These are phyloP conservation scores for Malacoctenus gilli DNA, from an alignment of 2,797 vertebrate genomes.

Conservation along the genomic window DNA sequence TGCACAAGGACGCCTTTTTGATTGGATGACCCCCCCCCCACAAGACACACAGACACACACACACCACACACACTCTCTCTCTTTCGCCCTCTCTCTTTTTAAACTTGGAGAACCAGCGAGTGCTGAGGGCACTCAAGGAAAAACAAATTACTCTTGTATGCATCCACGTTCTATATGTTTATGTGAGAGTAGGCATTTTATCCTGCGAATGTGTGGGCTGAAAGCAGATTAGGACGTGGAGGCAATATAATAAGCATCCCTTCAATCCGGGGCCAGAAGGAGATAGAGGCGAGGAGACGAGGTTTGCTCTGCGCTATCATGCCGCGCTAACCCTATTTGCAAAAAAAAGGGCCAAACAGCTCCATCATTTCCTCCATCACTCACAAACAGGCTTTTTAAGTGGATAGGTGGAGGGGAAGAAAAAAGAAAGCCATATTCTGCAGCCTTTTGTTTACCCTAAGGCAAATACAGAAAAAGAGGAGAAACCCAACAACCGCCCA, in stretches of 20 bases:
- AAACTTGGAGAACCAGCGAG: slow-evolving; percentile 14
- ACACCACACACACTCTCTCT: too few relatives aligned
- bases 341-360: slow-evolving; percentile 14
- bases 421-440: slow-evolving; percentile 26
- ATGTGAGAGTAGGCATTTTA: slow-evolving; percentile 11
- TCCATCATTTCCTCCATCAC: slow-evolving; percentile 37
- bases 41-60: too few relatives aligned
- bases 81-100: slow-evolving; percentile 11
- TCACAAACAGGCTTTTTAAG: slow-evolving; percentile 23
- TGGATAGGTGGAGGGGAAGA: slow-evolving; percentile 1
- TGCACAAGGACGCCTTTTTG: slow-evolving; percentile 25
- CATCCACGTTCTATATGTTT: neutral
- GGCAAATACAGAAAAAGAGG: neutral
- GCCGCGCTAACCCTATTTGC: slow-evolving; percentile 17
- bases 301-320: slow-evolving; percentile 13
- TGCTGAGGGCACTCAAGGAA: slow-evolving; percentile 43
- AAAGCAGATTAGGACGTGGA: slow-evolving; percentile 52
- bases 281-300: slow-evolving; percentile 9
- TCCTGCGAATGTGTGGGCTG: slow-evolving; percentile 43
- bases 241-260: slow-evolving; percentile 33
- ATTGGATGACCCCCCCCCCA: slow-evolving; percentile 34
- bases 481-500: too few relatives aligned
- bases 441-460: slow-evolving; percentile 17
- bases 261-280: slow-evolving; percentile 18
- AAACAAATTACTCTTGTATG: slow-evolving; percentile 40